Conservation (phyloP, 2,888 invertebrate species). For the Lasioglossum malachurum region DNA sequence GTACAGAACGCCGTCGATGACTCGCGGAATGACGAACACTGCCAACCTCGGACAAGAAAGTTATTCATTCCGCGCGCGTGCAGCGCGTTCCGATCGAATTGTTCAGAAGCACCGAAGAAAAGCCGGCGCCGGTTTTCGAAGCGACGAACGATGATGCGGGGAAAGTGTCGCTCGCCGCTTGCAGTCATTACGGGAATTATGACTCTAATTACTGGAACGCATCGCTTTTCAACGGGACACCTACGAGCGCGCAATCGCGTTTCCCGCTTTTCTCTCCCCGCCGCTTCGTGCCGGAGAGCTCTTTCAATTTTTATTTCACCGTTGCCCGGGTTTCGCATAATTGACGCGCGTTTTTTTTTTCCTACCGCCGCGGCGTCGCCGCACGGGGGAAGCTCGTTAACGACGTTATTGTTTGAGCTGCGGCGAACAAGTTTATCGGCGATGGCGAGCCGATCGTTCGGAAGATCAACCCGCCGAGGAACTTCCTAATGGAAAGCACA, state of each 20-base stretch:
- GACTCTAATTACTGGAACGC: constrained; percentile 37
- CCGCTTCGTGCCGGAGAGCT: no score
- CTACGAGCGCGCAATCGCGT: constrained; percentile 8
- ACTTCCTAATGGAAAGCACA: constrained; percentile 40
- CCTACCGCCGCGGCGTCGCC: not conserved
- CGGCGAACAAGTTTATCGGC: constrained; percentile 11
- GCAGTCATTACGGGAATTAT: constrained; percentile 39
- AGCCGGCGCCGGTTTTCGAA: not conserved
- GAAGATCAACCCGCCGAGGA: constrained; percentile 22
- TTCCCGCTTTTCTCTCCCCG: not conserved
- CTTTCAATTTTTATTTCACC: not conserved
- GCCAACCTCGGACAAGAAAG: not conserved
- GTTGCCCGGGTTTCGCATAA: not conserved
- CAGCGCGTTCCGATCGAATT: not conserved
- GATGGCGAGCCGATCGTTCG: not conserved
- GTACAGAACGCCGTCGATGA: not conserved
- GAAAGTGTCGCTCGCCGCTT: not conserved
- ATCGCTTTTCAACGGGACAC: not conserved
- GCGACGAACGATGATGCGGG: not conserved
- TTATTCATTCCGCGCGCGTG: not conserved
- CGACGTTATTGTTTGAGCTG: constrained; percentile 16
- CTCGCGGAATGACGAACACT: not conserved
- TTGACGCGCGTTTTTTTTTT: constrained; percentile 23
- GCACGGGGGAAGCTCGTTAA: constrained; percentile 2
- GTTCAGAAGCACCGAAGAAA: not conserved